Evolutionary conservation across 2,797 vertebrate species (phyloP), one percentile per base, ranked within the genome.

Genomic region (Myotis planiceps): DNA sequence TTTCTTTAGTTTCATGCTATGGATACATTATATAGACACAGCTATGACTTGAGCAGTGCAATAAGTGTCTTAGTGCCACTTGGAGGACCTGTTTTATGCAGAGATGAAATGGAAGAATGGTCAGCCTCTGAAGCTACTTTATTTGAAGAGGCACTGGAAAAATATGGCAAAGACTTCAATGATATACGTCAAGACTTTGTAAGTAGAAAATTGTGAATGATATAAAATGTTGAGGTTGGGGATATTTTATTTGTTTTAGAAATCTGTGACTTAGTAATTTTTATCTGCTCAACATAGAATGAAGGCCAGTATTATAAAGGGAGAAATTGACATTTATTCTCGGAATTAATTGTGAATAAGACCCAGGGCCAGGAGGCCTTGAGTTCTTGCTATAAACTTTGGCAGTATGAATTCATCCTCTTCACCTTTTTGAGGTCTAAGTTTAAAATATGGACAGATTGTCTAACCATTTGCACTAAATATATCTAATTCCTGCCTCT

Each of bases 161-260:
- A 99, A 98, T 99, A 99, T 45, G 99, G 99, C 97, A 99, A 99
- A 98, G 99, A 99, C 99, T 99, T 99, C 99, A 99, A 99, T 66
- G 99, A 99, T 97, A 99, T 99, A 98, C 99, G 99, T 98, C 99
- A 99, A 99, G 99, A 99, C 98, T 99, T 99, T 98, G 99, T 99
- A 98, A 99, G 99, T 99, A 92, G 32, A 16, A 75, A 55, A 88
- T 55, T 72, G 23, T 49, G 45, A 88, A 34, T 90, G 68, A 51
- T 55, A n/a, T 66, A 0, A 86, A 94, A 69, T 58, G 5, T 81
- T 84, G 94, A 85, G 2, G 0, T 15, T 15, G 4, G 23, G 16
- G 51, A 47, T 81, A 42, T 23, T 63, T 16, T 72, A 27, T 63
- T 49, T 94, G 3, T 29, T 93, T 92, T 90, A 87, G 63, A 86